Conservation (phyloP, 2,113 vertebrate genomes). For the Caranx melampygus region DNA sequence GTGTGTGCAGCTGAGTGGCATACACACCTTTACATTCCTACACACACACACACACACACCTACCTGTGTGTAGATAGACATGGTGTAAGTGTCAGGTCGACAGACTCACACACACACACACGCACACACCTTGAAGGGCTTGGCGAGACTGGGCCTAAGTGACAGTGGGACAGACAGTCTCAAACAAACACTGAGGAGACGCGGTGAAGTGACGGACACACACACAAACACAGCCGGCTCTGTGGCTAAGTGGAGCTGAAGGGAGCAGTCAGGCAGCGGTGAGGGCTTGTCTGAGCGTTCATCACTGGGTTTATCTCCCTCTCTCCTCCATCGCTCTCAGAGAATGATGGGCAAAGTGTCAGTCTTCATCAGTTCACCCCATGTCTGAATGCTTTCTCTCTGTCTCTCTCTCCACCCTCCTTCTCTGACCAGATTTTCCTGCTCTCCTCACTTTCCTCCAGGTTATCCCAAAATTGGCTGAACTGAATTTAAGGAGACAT, state of each 20-base stretch:
- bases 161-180: constrained; percentile 77
- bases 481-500: constrained; percentile 10
- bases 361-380: constrained; percentile 44
- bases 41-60: constrained; percentile 33
- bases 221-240: constrained; percentile 27
- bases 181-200: constrained; percentile 75
- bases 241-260: constrained; percentile 92
- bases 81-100: constrained; percentile 73
- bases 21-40: background rate
- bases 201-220: constrained; percentile 66
- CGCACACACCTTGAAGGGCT: constrained; percentile 53
- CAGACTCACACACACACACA: constrained; percentile 28
- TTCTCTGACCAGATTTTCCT: constrained; percentile 26
- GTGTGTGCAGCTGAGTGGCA: constrained; percentile 34
- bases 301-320: constrained; percentile 93
- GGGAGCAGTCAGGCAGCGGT: constrained; percentile 91
- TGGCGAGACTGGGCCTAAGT: constrained; percentile 82
- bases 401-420: constrained; percentile 12
- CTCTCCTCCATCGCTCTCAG: constrained; percentile 19
- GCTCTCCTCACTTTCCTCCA: background rate
- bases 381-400: constrained; percentile 25
- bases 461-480: background rate
- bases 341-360: constrained; percentile 67
- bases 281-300: constrained; percentile 94
- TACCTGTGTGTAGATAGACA: constrained; percentile 51